Base-by-base conservation (phyloP, 2,888 invertebrate species). In the Acanthopleura granulata region DNA sequence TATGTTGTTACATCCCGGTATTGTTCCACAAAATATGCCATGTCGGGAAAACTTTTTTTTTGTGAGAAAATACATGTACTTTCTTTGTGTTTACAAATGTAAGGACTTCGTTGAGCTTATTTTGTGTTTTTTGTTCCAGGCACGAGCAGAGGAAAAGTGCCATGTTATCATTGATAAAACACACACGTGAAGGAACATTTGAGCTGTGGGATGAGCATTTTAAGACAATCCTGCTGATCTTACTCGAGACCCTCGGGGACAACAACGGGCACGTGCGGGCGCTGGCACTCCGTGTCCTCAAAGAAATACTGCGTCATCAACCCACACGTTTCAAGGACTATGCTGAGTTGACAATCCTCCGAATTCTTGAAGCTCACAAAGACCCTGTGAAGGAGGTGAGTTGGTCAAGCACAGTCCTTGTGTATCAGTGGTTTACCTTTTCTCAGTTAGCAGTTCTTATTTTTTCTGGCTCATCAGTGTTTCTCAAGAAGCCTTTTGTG, bases 341-440 rank as follows among this genome's bases (percentile, higher is more conserved):
- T 92, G 94, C 96, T 75, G 98, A 99, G 92, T 93, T 98, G 75
- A 94, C 98, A 61, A 94, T 97, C 75, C 92, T 98, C 73, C 95
- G 95, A 91, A 95, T 98, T 18, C 93, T 98, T 83, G 94, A 95
- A 88, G 95, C 96, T 74, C 96, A 97, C 91, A 95, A 92, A 83
- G 92, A 92, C 82, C 82, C 91, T 75, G 91, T 92, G 82, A 92
- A 92, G 88, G 92, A 92, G 86, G 92, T 91, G 86, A 27, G 57
- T 40, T 9, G 3, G 40, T 3, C 40, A 6, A 40, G 40, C n/a
- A n/a, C n/a, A 40, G 3, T 40, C 3, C 40, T 9, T 40, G 40
- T 40, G 4, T 40, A 6, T 9, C 40, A 40, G 40, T 40, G 40
- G 40, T 40, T 9, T 6, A 3, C 3, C 9, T 6, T 40, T 40